phyloP scores from a whole-genome alignment of 2,797 vertebrate species.

The Margarornis squamiger region DNA sequence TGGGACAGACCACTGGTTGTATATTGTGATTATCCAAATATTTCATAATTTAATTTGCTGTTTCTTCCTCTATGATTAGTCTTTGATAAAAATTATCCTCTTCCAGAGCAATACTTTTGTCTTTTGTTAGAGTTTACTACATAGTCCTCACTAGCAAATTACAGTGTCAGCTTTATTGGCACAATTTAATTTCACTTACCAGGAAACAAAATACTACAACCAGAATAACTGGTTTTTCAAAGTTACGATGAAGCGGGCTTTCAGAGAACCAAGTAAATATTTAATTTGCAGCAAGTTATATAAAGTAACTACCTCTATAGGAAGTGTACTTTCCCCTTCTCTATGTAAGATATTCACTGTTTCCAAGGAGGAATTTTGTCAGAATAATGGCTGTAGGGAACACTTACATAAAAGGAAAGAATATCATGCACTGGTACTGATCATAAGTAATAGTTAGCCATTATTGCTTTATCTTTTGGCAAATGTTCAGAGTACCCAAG shows the following conservation, averaged over 20 bases:
- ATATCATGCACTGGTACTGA: background rate
- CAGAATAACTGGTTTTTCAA: slow-evolving; percentile 40
- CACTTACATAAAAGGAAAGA: background rate
- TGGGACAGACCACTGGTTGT: background rate
- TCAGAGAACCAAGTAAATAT: slow-evolving; percentile 58
- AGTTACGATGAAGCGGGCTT: background rate
- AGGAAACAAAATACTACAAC: slow-evolving; percentile 30
- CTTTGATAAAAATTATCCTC: background rate
- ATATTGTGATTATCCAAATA: background rate
- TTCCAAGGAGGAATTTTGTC: background rate
- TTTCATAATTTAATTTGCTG: background rate
- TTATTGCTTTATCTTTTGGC: background rate
- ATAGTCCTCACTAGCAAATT: background rate
- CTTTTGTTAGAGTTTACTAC: background rate
- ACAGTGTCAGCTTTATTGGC: background rate
- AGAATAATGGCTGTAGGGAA: background rate
- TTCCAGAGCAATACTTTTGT: background rate
- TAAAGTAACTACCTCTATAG: slow-evolving; percentile 15
- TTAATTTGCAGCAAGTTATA: slow-evolving; percentile 22
- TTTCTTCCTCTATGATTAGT: background rate
- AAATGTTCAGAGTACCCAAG: background rate
- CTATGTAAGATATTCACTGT: background rate
- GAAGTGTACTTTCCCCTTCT: background rate
- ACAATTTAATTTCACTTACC: slow-evolving; percentile 19
- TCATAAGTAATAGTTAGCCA: background rate